These are phyloP conservation scores for Elgaria multicarinata DNA, from an alignment of 2,113 vertebrate genomes.

Conservation along the genomic window DNA sequence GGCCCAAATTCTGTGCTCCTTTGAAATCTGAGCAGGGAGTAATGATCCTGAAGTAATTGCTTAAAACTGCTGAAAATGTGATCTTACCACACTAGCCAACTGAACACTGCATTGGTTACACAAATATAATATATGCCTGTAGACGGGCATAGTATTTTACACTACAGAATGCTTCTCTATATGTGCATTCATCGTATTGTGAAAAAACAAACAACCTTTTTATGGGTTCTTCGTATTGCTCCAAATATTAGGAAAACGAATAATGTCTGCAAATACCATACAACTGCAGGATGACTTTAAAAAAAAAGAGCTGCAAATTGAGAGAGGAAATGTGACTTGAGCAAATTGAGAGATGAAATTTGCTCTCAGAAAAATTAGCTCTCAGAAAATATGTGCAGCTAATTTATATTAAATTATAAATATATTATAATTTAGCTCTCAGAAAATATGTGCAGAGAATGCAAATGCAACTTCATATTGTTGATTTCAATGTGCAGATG, in stretches of 20 bases:
- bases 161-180: not conserved
- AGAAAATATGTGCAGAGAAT: not conserved
- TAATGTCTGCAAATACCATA: not conserved
- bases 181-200: not conserved
- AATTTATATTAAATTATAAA: no score
- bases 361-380: not conserved
- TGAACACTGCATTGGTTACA: not conserved
- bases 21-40: conserved; percentile 56
- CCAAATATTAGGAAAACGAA: not conserved
- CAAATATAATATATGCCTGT: not conserved
- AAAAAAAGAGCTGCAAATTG: not conserved
- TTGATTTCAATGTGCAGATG: not conserved
- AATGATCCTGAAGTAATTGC: conserved; percentile 40
- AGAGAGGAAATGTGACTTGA: not conserved
- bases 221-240: not conserved
- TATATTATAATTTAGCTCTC: no score
- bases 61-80: conserved; percentile 45
- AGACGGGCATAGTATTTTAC: not conserved
- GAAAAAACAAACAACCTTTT: conserved; percentile 2
- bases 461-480: not conserved
- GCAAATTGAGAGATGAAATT: not conserved
- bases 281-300: no score
- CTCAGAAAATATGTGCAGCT: not conserved
- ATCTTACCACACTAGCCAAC: conserved; percentile 12
- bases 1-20: conserved; percentile 26